Conservation (phyloP, 2,797 vertebrate genomes). For the Luscinia megarhynchos region DNA sequence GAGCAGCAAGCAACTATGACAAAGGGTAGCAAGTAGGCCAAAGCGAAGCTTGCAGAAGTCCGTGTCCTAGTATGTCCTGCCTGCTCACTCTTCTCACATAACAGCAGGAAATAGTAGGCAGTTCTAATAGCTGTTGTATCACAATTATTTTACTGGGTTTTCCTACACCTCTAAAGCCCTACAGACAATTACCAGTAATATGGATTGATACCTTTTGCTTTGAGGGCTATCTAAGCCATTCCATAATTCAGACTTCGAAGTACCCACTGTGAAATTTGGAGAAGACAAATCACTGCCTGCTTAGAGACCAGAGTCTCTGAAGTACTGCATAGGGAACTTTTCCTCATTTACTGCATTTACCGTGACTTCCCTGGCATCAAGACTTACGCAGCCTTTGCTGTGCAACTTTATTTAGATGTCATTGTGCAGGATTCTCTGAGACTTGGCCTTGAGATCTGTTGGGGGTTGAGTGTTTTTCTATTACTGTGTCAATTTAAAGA, state of each 20-base stretch:
- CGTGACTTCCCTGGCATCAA: not conserved
- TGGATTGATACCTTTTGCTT: not conserved
- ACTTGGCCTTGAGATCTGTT: not conserved
- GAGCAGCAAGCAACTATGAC: not conserved
- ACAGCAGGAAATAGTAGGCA: not conserved
- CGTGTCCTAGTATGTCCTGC: not conserved
- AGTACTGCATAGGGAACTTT: not conserved
- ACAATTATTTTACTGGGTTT: not conserved
- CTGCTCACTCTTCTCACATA: not conserved
- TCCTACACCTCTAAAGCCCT: not conserved
- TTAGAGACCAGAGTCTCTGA: not conserved
- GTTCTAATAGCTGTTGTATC: not conserved
- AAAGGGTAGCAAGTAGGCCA: not conserved
- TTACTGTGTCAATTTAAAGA: too few relatives aligned
- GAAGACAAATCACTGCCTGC: not conserved
- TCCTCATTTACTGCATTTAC: not conserved
- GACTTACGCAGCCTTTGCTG: not conserved
- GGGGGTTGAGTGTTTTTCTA: too few relatives aligned
- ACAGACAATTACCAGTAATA: not conserved
- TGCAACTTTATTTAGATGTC: not conserved
- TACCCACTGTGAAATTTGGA: not conserved
- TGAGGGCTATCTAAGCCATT: not conserved
- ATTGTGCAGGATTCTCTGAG: not conserved
- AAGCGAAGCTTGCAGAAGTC: not conserved
- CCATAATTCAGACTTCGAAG: not conserved